Evolutionary conservation across 2,888 invertebrate genomes (phyloP), one percentile per base, ranked within the genome.

Genomic region (Corythucha ciliata): DNA sequence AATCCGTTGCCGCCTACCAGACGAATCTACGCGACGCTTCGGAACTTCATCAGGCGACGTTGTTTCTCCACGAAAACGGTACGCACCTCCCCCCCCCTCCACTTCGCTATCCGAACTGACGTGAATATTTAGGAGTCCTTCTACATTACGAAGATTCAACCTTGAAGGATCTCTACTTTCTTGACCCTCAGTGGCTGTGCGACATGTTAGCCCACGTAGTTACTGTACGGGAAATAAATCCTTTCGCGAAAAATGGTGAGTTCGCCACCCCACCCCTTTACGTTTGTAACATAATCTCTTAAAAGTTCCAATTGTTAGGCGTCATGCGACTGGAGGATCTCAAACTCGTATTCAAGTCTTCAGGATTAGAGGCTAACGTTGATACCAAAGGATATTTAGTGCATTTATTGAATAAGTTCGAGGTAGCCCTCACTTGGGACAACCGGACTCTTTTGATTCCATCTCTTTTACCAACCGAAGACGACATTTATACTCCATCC

Each of bases 121-220:
- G 36, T 46, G 33, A 47, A 32, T 33, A 61, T 65, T 32, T 65
- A 84, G 84, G 90, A 27, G 91, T 97, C 2, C 72, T 97, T 7
- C 74, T 96, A 2, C 92, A 93, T 68, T 93, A 92, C 63, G 92
- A 93, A 62, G 94, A 94, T 67, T 90, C 92, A 0, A 89, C 91
- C 0, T 71, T 94, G 2, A 85, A 90, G 65, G 94, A 97, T 70
- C 74, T 94, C 44, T 96, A 94, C 70, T 98, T 98, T 69, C 71
- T 98, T 37, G 89, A 94, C 68, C 96, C 97, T 0, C 97, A 98
- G 68, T 98, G 97, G 97, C 74, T 98, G 34, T 97, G 96, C 69
- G 97, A 98, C 68, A 88, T 96, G 77, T 68, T 98, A 32, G 94
- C 97, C 0, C 92, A 92, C 67, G 93, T 97, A 1, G 91, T 97